Evolutionary conservation across 2,113 vertebrate species (phyloP).

Genomic region (Boulengerochromis microlepis): DNA sequence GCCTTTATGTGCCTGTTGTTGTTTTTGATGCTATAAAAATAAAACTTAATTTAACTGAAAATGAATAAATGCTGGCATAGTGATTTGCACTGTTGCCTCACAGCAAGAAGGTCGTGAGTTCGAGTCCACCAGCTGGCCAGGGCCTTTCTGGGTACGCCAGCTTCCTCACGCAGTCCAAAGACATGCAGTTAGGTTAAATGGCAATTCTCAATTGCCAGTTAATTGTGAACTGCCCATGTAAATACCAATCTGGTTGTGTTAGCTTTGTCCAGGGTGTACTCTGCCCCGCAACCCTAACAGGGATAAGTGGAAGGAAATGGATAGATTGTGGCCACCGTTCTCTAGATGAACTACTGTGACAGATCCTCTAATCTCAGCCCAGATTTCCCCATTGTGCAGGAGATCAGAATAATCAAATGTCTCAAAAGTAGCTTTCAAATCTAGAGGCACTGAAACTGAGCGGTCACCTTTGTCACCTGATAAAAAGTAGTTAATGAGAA

Average conservation of each 20-base stretch:
- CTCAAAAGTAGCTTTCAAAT: neutral
- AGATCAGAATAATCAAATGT: neutral
- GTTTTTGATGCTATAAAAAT: neutral
- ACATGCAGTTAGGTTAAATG: neutral
- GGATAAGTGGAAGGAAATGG: neutral
- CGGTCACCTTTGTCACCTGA: neutral
- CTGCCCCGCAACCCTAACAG: neutral
- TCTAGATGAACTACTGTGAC: neutral
- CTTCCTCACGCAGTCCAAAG: neutral
- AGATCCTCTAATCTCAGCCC: fast-evolving
- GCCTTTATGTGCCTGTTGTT: neutral
- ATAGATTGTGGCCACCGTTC: neutral
- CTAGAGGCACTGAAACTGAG: neutral
- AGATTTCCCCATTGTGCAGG: neutral
- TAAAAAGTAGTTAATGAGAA: fast-evolving
- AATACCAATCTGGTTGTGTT: neutral
- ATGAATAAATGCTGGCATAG: fast-evolving
- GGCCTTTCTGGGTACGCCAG: neutral
- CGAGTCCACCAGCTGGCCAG: fast-evolving
- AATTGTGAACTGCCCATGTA: neutral
- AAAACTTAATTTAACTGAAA: neutral
- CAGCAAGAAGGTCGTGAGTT: neutral
- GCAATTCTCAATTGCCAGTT: fast-evolving
- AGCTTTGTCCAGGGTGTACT: fast-evolving
- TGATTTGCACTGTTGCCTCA: neutral